Conservation (phyloP, 2,797 vertebrate genomes). For the Lithobates pipiens region DNA sequence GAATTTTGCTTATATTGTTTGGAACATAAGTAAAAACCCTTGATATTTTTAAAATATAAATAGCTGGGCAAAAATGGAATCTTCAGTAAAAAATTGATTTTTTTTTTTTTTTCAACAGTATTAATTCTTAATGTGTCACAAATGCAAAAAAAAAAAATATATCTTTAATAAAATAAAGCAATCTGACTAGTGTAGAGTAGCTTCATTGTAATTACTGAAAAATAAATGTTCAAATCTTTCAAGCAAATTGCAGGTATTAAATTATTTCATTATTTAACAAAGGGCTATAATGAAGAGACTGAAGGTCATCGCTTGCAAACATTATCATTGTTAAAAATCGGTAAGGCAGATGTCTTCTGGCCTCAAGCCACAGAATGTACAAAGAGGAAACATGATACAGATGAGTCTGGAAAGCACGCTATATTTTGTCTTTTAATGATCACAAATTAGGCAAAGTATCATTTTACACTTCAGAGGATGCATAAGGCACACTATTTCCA, state of each 20-base stretch:
- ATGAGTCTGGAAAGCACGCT: slow-evolving; percentile 37
- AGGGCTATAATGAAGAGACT: slow-evolving; percentile 9
- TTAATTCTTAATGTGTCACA: not conserved
- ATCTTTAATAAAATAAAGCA: not conserved
- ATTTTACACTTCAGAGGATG: slow-evolving; percentile 47
- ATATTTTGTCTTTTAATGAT: slow-evolving; percentile 54
- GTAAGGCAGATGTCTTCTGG: slow-evolving; percentile 41
- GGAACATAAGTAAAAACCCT: too few species aligned
- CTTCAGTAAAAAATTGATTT: not conserved
- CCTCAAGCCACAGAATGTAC: slow-evolving; percentile 33
- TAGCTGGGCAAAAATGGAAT: not conserved
- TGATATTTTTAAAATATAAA: too few species aligned
- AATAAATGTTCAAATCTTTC: slow-evolving; percentile 7
- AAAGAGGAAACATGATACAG: slow-evolving; percentile 45
- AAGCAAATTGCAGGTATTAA: not conserved
- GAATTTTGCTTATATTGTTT: too few species aligned
- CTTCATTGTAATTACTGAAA: not conserved
- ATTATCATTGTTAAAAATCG: slow-evolving; percentile 34
- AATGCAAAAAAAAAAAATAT: not conserved
- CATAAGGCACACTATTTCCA: slow-evolving; percentile 13
- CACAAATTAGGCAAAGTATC: slow-evolving; percentile 55
- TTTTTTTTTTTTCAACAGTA: too few species aligned
- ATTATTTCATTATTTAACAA: slow-evolving; percentile 11
- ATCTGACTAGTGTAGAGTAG: not conserved
- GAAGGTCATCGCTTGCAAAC: slow-evolving; percentile 17